These are phyloP conservation scores for Allacma fusca DNA, from an alignment of 2,888 invertebrate genomes.

Conservation along the genomic window DNA sequence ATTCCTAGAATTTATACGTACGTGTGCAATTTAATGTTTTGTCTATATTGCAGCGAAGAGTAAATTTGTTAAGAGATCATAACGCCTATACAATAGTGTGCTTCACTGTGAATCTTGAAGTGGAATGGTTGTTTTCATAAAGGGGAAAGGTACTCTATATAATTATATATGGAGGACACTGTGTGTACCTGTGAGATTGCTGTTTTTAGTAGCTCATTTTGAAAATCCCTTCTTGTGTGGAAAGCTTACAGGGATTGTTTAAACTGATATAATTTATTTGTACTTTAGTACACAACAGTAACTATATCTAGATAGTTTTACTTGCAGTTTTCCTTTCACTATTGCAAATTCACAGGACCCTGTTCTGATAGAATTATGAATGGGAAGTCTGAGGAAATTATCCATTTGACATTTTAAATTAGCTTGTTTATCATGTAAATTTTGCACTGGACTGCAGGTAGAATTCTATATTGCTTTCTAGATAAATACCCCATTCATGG, in stretches of 20 bases:
- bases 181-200: neutral
- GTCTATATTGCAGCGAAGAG: too few species aligned
- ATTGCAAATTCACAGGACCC: constrained; percentile 8
- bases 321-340: neutral
- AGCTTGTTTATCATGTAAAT: neutral
- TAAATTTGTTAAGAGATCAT: too few species aligned
- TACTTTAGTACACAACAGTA: neutral
- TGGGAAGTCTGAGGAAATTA: neutral
- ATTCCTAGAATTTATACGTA: too few species aligned
- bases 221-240: neutral
- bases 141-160: too few species aligned
- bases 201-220: neutral
- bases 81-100: too few species aligned
- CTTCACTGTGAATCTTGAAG: too few species aligned
- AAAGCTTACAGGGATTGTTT: neutral
- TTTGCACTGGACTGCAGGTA: neutral
- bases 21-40: too few species aligned
- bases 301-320: neutral
- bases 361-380: neutral
- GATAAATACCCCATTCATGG: neutral
- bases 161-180: too few species aligned
- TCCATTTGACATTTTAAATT: neutral
- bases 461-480: neutral
- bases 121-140: too few species aligned
- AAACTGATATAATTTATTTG: constrained; percentile 2